Evolutionary conservation across 2,113 vertebrate genomes (phyloP), one percentile per base, ranked within the genome.

Genomic region (Labeo rohita): DNA sequence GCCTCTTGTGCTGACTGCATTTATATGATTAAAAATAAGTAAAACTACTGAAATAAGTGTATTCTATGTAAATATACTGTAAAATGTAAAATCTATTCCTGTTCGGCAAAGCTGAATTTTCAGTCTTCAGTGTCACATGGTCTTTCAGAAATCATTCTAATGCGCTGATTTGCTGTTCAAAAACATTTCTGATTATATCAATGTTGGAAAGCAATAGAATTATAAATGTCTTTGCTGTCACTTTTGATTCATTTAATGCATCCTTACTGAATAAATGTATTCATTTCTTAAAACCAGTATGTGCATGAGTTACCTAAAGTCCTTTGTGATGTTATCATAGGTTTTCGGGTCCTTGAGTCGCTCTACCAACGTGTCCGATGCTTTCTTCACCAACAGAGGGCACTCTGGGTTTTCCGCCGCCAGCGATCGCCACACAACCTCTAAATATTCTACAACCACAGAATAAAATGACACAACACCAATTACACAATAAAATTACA

Each of bases 351-450:
- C 90, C 63, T 89, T 91, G 77, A 95, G 90, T 3, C 28, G 89
- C 21, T 94, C 73, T 1, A 88, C 2, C 2, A 94, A 76, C 1
- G 90, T 87, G 72, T 92, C 91, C 0, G 91, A 95, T 36, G 93
- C 92, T 28, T 94, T 84, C 86, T 93, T 92, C n/a, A 95, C 90
- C 80, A 91, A 56, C 5, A 91, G 39, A 10, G 93, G 92, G 79
- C 92, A 93, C 73, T 93, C 83, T 0, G 85, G 63, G 21, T 90
- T 91, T 75, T 91, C 89, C 39, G 89, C 89, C 78, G 91, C 92
- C 85, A 92, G 89, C 1, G 92, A 93, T 21, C 87, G 92, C 89
- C 91, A 79, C 85, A 95, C 91, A 77, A 94, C 93, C 89, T 96
- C 94, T 84, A 94, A 73, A 83, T 95, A 95, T 81, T 94, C 92